These are phyloP conservation scores for Phania funesta DNA, from an alignment of 2,888 invertebrate genomes.

Conservation along the genomic window DNA sequence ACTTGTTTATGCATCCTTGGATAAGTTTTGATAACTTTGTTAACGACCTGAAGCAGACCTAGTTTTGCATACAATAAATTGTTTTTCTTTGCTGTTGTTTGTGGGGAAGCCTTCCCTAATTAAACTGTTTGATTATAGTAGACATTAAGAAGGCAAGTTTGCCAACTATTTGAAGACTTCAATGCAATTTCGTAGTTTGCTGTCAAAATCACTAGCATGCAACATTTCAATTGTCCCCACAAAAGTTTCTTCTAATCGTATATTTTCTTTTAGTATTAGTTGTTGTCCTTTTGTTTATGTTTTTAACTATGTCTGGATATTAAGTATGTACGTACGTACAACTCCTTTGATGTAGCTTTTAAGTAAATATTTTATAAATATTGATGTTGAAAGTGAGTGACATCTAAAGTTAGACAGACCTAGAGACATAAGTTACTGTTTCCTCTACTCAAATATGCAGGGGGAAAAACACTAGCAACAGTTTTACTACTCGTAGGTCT, in stretches of 20 bases:
- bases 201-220: constrained; percentile 2
- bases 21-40: too few relatives aligned
- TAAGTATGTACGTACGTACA: not conserved
- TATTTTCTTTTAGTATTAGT: not conserved
- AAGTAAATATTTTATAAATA: constrained; percentile 43
- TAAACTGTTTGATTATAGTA: too few relatives aligned
- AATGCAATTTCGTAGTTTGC: not conserved
- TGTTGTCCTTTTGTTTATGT: constrained; percentile 8
- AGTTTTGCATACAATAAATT: too few relatives aligned
- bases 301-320: constrained; percentile 2
- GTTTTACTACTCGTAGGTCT: not conserved
- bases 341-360: constrained; percentile 47
- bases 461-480: constrained; percentile 4
- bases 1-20: too few relatives aligned
- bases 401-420: constrained; percentile 11
- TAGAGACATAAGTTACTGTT: constrained; percentile 11
- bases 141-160: too few relatives aligned
- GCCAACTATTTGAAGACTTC: too few relatives aligned
- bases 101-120: too few relatives aligned
- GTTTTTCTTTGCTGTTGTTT: too few relatives aligned
- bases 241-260: not conserved
- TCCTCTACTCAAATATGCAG: not conserved
- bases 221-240: not conserved
- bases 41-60: too few relatives aligned
- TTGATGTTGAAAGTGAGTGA: constrained; percentile 55